A percentile compares a stretch with the other conserved stretches of the same genome.
These are phyloP conservation scores for Sebastes matsubarae DNA, from an alignment of 2,797 vertebrate genomes.

Conservation along the genomic window DNA sequence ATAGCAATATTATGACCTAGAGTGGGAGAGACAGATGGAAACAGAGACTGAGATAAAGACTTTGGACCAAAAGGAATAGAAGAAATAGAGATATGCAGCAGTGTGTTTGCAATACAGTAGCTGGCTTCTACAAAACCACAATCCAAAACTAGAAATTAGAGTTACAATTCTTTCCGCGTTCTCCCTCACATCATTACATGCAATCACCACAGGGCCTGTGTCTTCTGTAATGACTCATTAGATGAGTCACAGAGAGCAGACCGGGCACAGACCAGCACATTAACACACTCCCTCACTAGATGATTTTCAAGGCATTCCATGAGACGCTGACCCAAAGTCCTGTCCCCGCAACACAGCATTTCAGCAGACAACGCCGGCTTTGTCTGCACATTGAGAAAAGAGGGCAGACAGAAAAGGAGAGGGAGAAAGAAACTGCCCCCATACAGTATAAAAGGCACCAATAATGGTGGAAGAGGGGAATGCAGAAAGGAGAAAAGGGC, in stretches of 20 bases:
- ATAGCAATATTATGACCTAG: background rate
- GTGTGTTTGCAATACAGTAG: background rate
- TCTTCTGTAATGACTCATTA: constrained; percentile 37
- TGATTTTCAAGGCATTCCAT: constrained; percentile 70
- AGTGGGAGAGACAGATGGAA: background rate
- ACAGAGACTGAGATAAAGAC: background rate
- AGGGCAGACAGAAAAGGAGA: constrained; percentile 56
- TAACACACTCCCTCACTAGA: constrained; percentile 43
- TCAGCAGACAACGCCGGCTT: constrained; percentile 71
- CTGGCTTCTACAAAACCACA: background rate
- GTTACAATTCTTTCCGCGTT: background rate
- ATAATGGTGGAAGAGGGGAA: constrained; percentile 59
- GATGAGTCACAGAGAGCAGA: constrained; percentile 52
- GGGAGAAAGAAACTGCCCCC: constrained; percentile 60
- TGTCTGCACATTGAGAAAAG: constrained; percentile 63
- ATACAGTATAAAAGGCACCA: constrained; percentile 69
- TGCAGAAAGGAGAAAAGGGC: constrained; percentile 38
- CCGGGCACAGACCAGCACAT: constrained; percentile 21
- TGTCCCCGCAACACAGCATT: constrained; percentile 63
- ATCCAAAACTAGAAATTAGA: background rate
- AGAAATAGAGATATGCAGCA: background rate
- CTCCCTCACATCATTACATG: background rate
- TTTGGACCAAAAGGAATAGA: background rate
- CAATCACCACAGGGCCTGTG: constrained; percentile 5
- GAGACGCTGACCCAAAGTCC: constrained; percentile 65